Conservation (phyloP, 2,888 invertebrate genomes). For the Allophyes oxyacanthae region DNA sequence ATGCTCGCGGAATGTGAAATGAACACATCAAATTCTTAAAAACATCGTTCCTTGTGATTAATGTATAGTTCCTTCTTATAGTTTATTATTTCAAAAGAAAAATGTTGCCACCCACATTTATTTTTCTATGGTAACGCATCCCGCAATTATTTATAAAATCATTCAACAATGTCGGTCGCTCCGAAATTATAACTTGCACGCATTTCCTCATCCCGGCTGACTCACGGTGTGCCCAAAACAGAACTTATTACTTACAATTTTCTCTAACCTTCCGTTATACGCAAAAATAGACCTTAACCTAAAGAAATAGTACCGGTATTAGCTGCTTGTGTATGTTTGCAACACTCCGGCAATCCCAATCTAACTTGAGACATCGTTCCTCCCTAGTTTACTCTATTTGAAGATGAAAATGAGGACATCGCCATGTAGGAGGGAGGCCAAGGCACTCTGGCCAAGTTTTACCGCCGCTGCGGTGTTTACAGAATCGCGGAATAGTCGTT, state of each 20-base stretch:
- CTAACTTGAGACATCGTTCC: slow-evolving; percentile 64
- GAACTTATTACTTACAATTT: slow-evolving; percentile 83
- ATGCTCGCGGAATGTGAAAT: not conserved
- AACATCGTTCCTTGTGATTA: slow-evolving; percentile 26
- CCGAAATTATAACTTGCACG: slow-evolving; percentile 87
- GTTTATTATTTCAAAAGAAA: slow-evolving; percentile 34
- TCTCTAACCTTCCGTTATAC: slow-evolving; percentile 32
- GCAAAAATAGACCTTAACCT: slow-evolving; percentile 58
- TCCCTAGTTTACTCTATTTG: slow-evolving; percentile 58
- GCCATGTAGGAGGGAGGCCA: slow-evolving; percentile 65
- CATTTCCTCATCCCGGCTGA: slow-evolving; percentile 87
- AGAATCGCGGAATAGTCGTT: slow-evolving; percentile 87
- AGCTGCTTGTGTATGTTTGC: slow-evolving; percentile 61
- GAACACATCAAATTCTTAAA: not conserved
- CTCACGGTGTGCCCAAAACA: slow-evolving; percentile 86
- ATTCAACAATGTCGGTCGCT: slow-evolving; percentile 84
- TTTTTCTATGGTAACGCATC: slow-evolving; percentile 64
- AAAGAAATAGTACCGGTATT: slow-evolving; percentile 28
- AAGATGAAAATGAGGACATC: slow-evolving; percentile 57
- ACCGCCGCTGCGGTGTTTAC: slow-evolving; percentile 83
- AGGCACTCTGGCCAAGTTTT: slow-evolving; percentile 71
- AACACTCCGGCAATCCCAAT: slow-evolving; percentile 66
- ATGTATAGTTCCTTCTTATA: slow-evolving; percentile 24
- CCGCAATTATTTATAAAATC: slow-evolving; percentile 80
- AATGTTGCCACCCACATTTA: slow-evolving; percentile 59